These are phyloP conservation scores for Bubo scandiacus DNA, from an alignment of 2,113 vertebrate species.

Conservation along the genomic window DNA sequence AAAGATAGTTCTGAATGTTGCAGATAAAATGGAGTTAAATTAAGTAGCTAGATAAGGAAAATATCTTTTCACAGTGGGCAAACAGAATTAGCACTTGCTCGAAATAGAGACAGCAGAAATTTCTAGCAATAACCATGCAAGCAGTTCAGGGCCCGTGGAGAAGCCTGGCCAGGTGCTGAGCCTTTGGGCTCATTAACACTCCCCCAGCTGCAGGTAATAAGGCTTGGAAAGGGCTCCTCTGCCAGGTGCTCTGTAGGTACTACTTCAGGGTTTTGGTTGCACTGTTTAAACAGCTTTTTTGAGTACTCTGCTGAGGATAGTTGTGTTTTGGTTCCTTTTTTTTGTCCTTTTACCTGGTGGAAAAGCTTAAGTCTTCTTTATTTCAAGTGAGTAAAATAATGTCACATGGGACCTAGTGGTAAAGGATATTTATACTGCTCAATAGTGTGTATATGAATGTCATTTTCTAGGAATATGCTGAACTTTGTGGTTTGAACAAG, in stretches of 20 bases:
- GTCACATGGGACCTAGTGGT: fast-evolving
- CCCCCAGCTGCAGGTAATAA: not conserved
- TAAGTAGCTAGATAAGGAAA: not conserved
- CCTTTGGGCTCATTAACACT: not conserved
- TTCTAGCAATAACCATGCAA: not conserved
- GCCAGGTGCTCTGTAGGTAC: not conserved
- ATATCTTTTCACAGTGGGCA: not conserved
- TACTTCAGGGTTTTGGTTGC: not conserved
- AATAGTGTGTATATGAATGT: fast-evolving
- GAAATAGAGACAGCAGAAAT: not conserved
- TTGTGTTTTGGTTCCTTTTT: fast-evolving
- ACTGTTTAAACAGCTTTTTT: not conserved
- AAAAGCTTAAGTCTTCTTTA: not conserved
- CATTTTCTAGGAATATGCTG: not conserved
- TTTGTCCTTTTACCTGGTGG: not conserved
- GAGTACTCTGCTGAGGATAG: not conserved
- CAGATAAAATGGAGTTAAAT: not conserved
- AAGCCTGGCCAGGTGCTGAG: not conserved
- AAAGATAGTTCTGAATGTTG: not conserved
- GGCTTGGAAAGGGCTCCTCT: not conserved
- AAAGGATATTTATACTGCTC: not conserved
- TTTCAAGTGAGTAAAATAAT: not conserved
- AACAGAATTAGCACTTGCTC: not conserved
- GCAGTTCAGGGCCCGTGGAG: not conserved
- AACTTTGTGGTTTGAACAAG: not conserved